Evolutionary conservation across 2,888 invertebrate genomes (phyloP).

Genomic region (Gymnoscelis rufifasciata): DNA sequence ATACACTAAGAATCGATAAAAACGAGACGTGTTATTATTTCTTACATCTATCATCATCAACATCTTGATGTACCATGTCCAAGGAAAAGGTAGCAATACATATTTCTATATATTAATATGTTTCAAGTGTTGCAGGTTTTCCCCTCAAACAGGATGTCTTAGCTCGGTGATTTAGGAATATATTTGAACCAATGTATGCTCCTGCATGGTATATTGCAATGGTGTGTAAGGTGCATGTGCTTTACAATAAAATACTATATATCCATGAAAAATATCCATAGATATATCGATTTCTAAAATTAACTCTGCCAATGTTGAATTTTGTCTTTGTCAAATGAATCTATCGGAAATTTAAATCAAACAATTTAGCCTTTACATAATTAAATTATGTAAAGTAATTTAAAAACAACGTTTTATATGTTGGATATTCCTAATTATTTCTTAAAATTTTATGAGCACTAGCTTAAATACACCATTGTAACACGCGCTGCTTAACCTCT

Average conservation of each 20-base stretch:
- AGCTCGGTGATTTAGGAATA: slow-evolving; percentile 17
- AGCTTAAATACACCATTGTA: slow-evolving; percentile 35
- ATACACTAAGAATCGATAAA: neutral
- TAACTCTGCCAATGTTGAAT: too few relatives aligned
- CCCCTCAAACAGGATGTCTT: slow-evolving; percentile 44
- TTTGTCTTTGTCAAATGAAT: too few relatives aligned
- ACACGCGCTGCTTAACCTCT: slow-evolving; percentile 33
- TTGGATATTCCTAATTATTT: too few relatives aligned
- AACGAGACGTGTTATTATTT: too few relatives aligned
- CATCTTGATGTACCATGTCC: neutral
- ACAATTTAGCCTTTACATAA: too few relatives aligned
- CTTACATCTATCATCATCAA: too few relatives aligned
- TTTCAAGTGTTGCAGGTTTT: slow-evolving; percentile 58
- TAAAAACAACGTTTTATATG: too few relatives aligned
- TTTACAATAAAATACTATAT: neutral
- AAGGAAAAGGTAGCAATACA: neutral
- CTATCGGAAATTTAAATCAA: too few relatives aligned
- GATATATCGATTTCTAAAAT: too few relatives aligned
- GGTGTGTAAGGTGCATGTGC: slow-evolving; percentile 24
- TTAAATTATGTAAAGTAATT: too few relatives aligned
- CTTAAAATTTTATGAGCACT: slow-evolving; percentile 26
- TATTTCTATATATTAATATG: neutral
- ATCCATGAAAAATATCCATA: too few relatives aligned
- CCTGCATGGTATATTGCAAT: slow-evolving; percentile 38
- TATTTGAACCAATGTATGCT: slow-evolving; percentile 45